These are phyloP conservation scores for Ctenopoma kingsleyae DNA, from an alignment of 2,797 vertebrate genomes.

Conservation along the genomic window DNA sequence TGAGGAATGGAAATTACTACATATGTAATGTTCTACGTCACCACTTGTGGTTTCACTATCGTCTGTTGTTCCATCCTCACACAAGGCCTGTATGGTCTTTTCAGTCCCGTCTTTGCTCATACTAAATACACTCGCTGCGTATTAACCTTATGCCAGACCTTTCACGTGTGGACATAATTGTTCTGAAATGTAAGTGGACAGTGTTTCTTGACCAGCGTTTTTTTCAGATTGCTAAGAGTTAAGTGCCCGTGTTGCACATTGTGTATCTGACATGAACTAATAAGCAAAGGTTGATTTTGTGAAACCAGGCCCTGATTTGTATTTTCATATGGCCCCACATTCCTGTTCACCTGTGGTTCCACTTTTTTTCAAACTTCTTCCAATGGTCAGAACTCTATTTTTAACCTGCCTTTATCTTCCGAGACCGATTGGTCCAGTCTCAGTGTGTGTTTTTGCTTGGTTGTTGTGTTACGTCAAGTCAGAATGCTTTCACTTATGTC, in stretches of 20 bases:
- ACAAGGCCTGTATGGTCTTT: background rate
- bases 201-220: background rate
- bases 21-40: background rate
- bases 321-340: conserved; percentile 49
- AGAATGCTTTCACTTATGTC: conserved; percentile 47
- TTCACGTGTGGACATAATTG: background rate
- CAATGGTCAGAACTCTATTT: conserved; percentile 55
- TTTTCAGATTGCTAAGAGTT: conserved; percentile 1
- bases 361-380: conserved; percentile 37
- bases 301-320: conserved; percentile 54
- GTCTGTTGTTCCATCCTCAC: background rate
- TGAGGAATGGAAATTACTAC: background rate
- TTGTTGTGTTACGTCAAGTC: conserved; percentile 35
- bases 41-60: background rate
- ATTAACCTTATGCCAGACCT: background rate
- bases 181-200: conserved; percentile 1
- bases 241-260: background rate
- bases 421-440: conserved; percentile 28
- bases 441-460: conserved; percentile 23
- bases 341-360: conserved; percentile 53
- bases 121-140: background rate
- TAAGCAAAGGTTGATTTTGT: conserved; percentile 41
- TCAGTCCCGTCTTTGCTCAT: background rate
- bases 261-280: background rate
- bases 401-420: conserved; percentile 50